These are phyloP conservation scores for Apomyelois bistriatella DNA, from an alignment of 2,888 invertebrate genomes.

Conservation along the genomic window DNA sequence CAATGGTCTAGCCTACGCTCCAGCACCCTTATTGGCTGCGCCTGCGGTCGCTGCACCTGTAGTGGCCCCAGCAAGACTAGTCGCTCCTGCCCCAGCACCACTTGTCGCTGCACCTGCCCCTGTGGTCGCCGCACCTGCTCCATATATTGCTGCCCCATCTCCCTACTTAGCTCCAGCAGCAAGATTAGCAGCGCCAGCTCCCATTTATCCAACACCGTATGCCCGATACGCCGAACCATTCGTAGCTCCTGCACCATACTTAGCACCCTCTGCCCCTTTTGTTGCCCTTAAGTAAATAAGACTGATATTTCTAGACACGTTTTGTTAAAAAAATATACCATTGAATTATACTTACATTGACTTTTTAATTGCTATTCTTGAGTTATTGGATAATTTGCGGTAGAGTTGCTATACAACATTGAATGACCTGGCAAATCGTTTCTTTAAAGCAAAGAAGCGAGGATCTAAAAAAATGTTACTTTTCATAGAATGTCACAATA, in stretches of 20 bases:
- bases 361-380: not conserved
- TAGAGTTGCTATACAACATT: too few species aligned
- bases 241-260: constrained; percentile 38
- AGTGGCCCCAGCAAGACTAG: constrained; percentile 33
- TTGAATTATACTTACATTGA: constrained; percentile 16
- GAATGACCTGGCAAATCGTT: too few species aligned
- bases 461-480: too few species aligned
- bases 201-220: constrained; percentile 29
- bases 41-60: constrained; percentile 69
- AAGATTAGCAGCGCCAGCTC: constrained; percentile 36
- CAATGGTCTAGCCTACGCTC: constrained; percentile 71
- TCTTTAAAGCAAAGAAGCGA: too few species aligned
- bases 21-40: constrained; percentile 68
- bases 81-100: constrained; percentile 36
- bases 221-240: constrained; percentile 27
- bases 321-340: constrained; percentile 30
- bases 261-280: constrained; percentile 53
- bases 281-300: constrained; percentile 53
- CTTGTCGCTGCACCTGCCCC: constrained; percentile 28
- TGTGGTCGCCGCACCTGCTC: constrained; percentile 35
- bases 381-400: too few species aligned
- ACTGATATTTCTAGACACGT: constrained; percentile 41
- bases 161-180: constrained; percentile 45
- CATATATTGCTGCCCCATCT: constrained; percentile 37
- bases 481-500: too few species aligned